phyloP scores from a whole-genome alignment of 2,797 vertebrate genomes.

The Muscicapa striata region DNA sequence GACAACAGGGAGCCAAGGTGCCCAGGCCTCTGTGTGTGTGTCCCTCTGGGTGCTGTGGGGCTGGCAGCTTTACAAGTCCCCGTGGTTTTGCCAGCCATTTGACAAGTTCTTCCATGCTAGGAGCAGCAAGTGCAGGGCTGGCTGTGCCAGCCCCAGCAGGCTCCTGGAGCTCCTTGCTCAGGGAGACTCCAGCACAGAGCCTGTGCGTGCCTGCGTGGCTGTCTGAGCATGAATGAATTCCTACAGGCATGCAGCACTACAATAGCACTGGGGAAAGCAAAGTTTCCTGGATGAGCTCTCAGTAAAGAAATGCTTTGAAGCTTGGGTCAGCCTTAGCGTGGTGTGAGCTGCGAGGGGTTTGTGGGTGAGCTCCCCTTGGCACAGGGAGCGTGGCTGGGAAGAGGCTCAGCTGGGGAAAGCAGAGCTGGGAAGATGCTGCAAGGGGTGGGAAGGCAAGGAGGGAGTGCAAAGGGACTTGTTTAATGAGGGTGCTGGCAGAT shows the following conservation, averaged over 20 bases:
- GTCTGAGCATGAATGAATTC: not conserved
- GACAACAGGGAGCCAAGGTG: rapidly evolving
- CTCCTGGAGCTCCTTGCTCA: not conserved
- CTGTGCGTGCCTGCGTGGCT: not conserved
- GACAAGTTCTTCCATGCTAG: not conserved
- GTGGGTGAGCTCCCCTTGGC: not conserved
- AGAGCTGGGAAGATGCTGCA: not conserved
- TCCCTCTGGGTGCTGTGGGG: not conserved
- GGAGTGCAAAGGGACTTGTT: not conserved
- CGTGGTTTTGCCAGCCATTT: not conserved
- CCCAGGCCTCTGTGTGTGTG: not conserved
- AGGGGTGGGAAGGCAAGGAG: not conserved
- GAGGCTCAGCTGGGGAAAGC: not conserved
- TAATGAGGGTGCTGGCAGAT: not conserved
- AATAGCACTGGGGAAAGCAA: not conserved
- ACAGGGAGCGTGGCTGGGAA: rapidly evolving
- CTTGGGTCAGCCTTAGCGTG: not conserved
- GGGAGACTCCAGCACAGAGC: not conserved
- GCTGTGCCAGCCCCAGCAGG: not conserved
- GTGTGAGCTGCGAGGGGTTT: not conserved
- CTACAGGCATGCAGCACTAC: not conserved
- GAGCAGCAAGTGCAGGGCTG: not conserved
- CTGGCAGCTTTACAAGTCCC: not conserved
- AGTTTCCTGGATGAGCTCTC: not conserved
- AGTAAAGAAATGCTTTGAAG: constrained; percentile 13